Base-by-base conservation (phyloP, 2,113 vertebrate genomes). In the Leptobrachium ailaonicum region DNA sequence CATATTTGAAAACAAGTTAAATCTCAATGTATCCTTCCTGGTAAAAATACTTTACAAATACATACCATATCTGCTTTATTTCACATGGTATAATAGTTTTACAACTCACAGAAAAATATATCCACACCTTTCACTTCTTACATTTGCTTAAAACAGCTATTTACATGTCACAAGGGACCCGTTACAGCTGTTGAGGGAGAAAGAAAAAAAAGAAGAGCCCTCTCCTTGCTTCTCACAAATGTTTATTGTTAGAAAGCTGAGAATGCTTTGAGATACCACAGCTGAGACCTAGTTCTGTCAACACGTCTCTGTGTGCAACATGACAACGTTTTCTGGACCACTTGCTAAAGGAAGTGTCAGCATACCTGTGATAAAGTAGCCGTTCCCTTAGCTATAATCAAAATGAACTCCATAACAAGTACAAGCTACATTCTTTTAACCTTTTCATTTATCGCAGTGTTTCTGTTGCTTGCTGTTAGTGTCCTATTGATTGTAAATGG, bases 241-340 rank as follows among this genome's bases (percentile, higher is more conserved):
- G 60, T 66, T 63, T 44, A 53, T 66, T 75, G 60, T 66, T 41
- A 53, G 44, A 75, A 50, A 50, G n/a, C 60, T 66, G 42, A 40
- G 60, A 64, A 11, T 40, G 11, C 60, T 75, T 74, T 62, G 41
- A 74, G 50, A 40, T 44, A 32, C 20, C 10, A 2, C 43, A 64
- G 62, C 43, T 41, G 45, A 75, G 73, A 66, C 62, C 62, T 56
- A 75, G 8, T 75, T 75, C 73, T 75, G 60, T 75, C 73, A 66
- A 75, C 56, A 75, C 14, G 20, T 75, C 8, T 64, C 8, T 64
- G 4, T 63, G 73, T 64, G n/a, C 60, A 42, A 66, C 47, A n/a
- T 50, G 40, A 66, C 43, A 2, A 13, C 6, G 6, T 6, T 44
- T 14, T 40, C n/a, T 75, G 60, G 73, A 66, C 14, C 73, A 66